A percentile compares a stretch with the other conserved stretches of the same genome.
Conservation (phyloP, 2,888 invertebrate species). For the Conomelus anceps region DNA sequence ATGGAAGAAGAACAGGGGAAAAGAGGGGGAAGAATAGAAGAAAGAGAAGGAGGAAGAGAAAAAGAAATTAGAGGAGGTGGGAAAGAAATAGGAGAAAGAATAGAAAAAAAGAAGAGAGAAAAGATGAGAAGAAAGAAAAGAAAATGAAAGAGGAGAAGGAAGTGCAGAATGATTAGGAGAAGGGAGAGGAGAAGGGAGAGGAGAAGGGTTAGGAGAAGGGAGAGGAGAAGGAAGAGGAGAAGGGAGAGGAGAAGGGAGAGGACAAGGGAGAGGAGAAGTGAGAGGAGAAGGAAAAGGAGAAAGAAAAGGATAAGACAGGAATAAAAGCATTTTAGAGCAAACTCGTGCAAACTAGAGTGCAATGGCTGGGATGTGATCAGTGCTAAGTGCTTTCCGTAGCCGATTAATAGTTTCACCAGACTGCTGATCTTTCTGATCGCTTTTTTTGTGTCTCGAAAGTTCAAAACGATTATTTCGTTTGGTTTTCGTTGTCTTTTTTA, state of each 20-base stretch:
- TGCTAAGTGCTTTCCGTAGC: not conserved
- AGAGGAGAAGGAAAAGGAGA: not conserved
- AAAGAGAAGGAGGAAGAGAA: not conserved
- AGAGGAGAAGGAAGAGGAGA: not conserved
- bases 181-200: not conserved
- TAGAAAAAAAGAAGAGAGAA: not conserved
- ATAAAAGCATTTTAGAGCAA: too few relatives aligned
- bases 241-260: not conserved
- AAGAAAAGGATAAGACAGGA: too few relatives aligned
- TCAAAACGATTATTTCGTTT: too few relatives aligned
- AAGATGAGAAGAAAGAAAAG: not conserved
- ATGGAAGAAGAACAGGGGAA: too few relatives aligned
- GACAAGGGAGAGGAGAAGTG: not conserved
- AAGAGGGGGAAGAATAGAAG: not conserved
- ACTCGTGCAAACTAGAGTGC: too few relatives aligned
- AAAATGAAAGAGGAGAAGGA: not conserved
- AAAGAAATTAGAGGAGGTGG: not conserved
- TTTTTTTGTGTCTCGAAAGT: too few relatives aligned
- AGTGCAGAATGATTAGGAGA: not conserved
- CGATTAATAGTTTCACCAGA: not conserved
- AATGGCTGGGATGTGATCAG: not conserved
- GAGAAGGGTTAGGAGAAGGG: too few relatives aligned
- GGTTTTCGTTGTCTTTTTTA: too few relatives aligned
- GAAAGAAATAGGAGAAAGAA: not conserved
- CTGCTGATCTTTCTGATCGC: not conserved